Evolutionary conservation across 2,888 invertebrate species (phyloP).

Genomic region (Rhodophaea formosa): DNA sequence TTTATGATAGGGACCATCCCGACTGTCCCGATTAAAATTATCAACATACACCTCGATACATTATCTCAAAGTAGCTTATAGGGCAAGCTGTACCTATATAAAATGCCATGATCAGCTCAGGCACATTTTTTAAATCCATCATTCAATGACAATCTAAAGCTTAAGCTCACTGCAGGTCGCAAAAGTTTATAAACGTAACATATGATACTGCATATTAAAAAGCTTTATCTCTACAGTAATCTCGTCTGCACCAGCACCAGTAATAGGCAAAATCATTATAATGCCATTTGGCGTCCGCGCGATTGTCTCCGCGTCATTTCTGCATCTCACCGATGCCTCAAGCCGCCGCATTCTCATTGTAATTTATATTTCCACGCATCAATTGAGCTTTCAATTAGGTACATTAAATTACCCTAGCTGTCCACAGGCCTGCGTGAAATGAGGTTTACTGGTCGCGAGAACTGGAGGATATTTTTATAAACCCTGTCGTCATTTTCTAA

Average conservation of each 20-base stretch:
- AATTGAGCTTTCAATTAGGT: constrained; percentile 4
- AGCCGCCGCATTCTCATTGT: neutral
- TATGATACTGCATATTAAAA: neutral
- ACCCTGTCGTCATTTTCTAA: too few relatives aligned
- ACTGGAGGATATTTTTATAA: too few relatives aligned
- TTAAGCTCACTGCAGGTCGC: too few relatives aligned
- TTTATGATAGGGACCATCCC: too few relatives aligned
- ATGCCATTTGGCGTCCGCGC: constrained; percentile 41
- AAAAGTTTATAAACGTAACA: too few relatives aligned
- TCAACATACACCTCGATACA: too few relatives aligned
- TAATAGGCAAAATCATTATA: constrained; percentile 31
- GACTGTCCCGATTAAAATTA: too few relatives aligned
- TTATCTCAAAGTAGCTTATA: too few relatives aligned
- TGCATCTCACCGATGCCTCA: constrained; percentile 37
- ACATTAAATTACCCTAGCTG: neutral
- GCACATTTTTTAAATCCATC: too few relatives aligned
- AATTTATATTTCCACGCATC: constrained; percentile 1
- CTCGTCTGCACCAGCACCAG: neutral
- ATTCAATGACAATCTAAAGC: too few relatives aligned
- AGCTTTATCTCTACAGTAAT: neutral
- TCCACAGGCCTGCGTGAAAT: neutral
- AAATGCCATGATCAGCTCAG: too few relatives aligned
- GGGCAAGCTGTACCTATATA: too few relatives aligned
- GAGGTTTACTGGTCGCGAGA: neutral
- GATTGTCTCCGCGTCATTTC: constrained; percentile 53